Evolutionary conservation across 2,888 invertebrate species (phyloP).

Genomic region (Suillia variegata): DNA sequence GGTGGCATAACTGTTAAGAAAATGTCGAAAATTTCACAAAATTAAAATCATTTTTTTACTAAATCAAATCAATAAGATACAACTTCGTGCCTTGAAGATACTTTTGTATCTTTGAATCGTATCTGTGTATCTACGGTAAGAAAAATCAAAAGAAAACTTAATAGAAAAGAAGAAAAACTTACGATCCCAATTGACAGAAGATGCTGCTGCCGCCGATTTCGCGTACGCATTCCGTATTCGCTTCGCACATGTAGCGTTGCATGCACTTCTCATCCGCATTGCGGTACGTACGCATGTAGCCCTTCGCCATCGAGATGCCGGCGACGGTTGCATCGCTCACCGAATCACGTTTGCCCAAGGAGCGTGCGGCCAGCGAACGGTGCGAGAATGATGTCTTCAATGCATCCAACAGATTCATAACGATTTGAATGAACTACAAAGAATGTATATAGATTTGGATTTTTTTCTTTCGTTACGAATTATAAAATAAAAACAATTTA

Average conservation of each 20-base stretch:
- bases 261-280: conserved; percentile 82
- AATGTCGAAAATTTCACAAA: not conserved
- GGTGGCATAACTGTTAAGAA: conserved; percentile 84
- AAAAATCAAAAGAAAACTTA: not conserved
- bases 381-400: conserved; percentile 92
- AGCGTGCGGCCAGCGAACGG: conserved; percentile 82
- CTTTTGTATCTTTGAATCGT: too few species aligned
- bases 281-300: conserved; percentile 80
- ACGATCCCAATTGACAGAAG: conserved; percentile 93
- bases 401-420: conserved; percentile 87
- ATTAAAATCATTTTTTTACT: not conserved
- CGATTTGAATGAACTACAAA: conserved; percentile 85
- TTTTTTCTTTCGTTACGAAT: too few species aligned
- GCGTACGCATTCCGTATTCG: conserved; percentile 82
- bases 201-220: conserved; percentile 83
- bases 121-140: too few species aligned
- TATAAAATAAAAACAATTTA: too few species aligned
- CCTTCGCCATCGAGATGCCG: conserved; percentile 86
- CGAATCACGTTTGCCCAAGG: conserved; percentile 85
- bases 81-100: too few species aligned
- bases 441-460: not conserved
- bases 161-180: conserved; percentile 61
- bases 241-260: conserved; percentile 88
- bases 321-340: conserved; percentile 89
- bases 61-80: not conserved